phyloP scores from a whole-genome alignment of 2,113 vertebrate species.

The Rhinopomastus cyanomelas region DNA sequence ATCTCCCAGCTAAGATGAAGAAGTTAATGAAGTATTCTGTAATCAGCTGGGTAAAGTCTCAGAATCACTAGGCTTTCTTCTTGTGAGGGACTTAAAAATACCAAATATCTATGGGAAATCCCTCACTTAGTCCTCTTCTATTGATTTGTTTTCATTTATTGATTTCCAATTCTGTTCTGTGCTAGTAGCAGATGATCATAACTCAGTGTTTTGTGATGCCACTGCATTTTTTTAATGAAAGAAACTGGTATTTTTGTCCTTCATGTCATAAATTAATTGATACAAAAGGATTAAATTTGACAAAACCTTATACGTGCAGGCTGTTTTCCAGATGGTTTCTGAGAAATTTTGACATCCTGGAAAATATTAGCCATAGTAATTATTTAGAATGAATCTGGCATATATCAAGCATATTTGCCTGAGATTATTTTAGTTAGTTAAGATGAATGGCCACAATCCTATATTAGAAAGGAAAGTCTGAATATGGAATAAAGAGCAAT shows the following conservation, averaged over 20 bases:
- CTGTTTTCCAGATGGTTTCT: neutral
- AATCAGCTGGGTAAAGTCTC: too few species aligned
- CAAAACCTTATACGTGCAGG: neutral
- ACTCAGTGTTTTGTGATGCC: neutral
- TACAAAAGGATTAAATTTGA: neutral
- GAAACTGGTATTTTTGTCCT: neutral
- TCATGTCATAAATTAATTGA: neutral
- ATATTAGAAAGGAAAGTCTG: neutral
- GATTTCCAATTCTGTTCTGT: constrained; percentile 18
- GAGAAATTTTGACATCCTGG: neutral
- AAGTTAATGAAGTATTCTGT: too few species aligned
- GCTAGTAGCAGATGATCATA: neutral
- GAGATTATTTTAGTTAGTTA: neutral
- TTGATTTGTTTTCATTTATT: neutral
- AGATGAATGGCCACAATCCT: neutral
- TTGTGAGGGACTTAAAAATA: too few species aligned
- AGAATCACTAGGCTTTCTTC: too few species aligned
- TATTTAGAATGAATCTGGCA: neutral
- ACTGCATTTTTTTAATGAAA: neutral
- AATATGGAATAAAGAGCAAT: neutral
- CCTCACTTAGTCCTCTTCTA: neutral
- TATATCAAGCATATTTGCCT: neutral
- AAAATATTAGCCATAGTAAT: neutral
- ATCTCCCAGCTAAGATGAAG: too few species aligned
- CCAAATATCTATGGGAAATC: neutral